These are phyloP conservation scores for Tiliacea aurago DNA, from an alignment of 2,888 invertebrate genomes.

Conservation along the genomic window DNA sequence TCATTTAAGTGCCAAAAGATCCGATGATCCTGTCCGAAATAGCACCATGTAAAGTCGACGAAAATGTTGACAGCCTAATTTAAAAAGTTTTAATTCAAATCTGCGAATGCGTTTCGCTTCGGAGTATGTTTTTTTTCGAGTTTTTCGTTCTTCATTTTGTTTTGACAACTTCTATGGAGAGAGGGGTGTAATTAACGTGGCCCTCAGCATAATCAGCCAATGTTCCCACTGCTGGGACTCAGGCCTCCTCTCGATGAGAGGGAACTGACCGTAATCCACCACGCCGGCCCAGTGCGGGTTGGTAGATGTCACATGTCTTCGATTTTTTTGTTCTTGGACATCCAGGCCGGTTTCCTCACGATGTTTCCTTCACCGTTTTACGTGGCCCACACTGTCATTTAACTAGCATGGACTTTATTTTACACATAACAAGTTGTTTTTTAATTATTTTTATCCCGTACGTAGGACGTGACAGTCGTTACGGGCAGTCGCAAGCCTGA, in stretches of 20 bases:
- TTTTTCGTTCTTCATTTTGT: conserved; percentile 26
- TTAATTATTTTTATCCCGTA: neutral
- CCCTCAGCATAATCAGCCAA: no score
- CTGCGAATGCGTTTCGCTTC: conserved; percentile 12
- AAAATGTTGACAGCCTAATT: conserved; percentile 20
- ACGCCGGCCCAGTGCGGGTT: no score
- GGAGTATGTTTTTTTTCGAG: conserved; percentile 6
- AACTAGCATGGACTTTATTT: conserved; percentile 17
- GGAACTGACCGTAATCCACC: no score
- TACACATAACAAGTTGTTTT: neutral
- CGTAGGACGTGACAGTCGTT: neutral
- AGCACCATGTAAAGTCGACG: conserved; percentile 3
- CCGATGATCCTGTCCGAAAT: neutral
- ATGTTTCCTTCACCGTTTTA: no score
- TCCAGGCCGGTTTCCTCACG: no score
- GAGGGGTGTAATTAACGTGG: conserved; percentile 21
- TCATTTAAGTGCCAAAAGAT: neutral
- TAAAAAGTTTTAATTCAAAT: conserved; percentile 38
- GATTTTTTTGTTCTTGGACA: no score
- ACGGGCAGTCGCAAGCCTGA: neutral
- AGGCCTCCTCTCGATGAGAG: no score
- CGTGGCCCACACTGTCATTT: neutral
- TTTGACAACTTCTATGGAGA: conserved; percentile 15
- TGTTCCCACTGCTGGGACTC: no score
- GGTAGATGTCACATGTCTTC: no score